phyloP scores from a whole-genome alignment of 2,888 invertebrate genomes.

The Morpho helenor region DNA sequence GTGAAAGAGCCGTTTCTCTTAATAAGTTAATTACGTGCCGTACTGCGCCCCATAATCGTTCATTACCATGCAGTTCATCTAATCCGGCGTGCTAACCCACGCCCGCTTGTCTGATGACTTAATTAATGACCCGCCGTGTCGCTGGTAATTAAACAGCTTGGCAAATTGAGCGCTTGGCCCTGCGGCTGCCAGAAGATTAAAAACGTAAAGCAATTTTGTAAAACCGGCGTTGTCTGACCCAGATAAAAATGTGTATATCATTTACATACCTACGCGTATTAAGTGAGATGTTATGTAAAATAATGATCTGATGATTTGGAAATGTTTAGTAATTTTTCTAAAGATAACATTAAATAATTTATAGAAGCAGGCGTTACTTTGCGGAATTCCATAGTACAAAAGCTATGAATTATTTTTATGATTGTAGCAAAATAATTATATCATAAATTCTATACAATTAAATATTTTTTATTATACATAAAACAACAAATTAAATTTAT shows the following conservation, averaged over 20 bases:
- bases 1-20: slow-evolving; percentile 24
- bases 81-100: slow-evolving; percentile 56
- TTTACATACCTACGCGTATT: too few relatives aligned
- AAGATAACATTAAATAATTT: too few relatives aligned
- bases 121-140: slow-evolving; percentile 75
- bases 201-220: slow-evolving; percentile 69
- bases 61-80: slow-evolving; percentile 59
- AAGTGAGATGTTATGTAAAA: too few relatives aligned
- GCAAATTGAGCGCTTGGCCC: slow-evolving; percentile 65
- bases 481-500: too few relatives aligned
- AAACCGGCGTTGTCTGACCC: slow-evolving; percentile 38
- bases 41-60: slow-evolving; percentile 47
- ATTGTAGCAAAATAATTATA: too few relatives aligned
- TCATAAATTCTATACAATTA: too few relatives aligned
- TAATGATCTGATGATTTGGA: too few relatives aligned
- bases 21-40: slow-evolving; percentile 31
- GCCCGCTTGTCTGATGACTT: slow-evolving; percentile 71
- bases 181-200: slow-evolving; percentile 60
- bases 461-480: too few relatives aligned
- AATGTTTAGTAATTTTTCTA: too few relatives aligned
- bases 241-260: slow-evolving; percentile 25
- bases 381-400: too few relatives aligned
- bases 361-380: too few relatives aligned
- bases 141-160: slow-evolving; percentile 72
- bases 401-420: too few relatives aligned